A percentile compares a stretch with the other conserved stretches of the same genome.
Evolutionary conservation across 2,888 invertebrate genomes (phyloP).

Genomic region (Dorcus parallelipipedus): DNA sequence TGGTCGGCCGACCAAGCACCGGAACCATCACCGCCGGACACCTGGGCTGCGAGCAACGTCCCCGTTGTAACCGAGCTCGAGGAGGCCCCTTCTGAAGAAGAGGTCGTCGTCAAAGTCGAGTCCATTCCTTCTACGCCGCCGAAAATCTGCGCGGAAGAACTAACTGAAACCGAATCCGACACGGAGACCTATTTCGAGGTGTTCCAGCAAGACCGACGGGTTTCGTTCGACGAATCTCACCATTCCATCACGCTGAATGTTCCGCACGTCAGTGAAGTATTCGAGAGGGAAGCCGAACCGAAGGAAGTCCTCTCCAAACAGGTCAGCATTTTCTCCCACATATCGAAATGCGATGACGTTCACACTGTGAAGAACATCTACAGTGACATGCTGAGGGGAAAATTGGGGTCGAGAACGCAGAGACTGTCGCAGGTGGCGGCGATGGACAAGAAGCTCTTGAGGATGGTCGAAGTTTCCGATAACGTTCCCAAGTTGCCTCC

Average conservation of each 20-base stretch:
- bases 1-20: slow-evolving; percentile 17
- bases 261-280: too few relatives aligned
- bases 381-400: background rate
- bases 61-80: slow-evolving; percentile 4
- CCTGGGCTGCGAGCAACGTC: slow-evolving; percentile 20
- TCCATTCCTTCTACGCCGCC: too few relatives aligned
- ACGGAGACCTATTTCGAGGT: too few relatives aligned
- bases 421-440: background rate
- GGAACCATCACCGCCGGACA: slow-evolving; percentile 17
- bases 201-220: background rate
- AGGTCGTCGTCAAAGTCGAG: background rate
- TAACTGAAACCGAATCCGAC: too few relatives aligned
- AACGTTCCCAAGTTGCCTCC: slow-evolving; percentile 3
- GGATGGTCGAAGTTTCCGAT: background rate
- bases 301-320: too few relatives aligned
- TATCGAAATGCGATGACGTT: too few relatives aligned
- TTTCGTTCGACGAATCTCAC: background rate
- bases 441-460: background rate
- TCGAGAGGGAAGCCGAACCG: too few relatives aligned
- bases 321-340: too few relatives aligned
- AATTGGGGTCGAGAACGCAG: slow-evolving; percentile 1
- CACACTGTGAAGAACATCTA: too few relatives aligned
- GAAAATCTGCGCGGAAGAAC: too few relatives aligned
- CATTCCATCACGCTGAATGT: too few relatives aligned
- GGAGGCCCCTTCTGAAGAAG: background rate